Evolutionary conservation across 2,797 vertebrate species (phyloP).

Genomic region (Karalla daura): DNA sequence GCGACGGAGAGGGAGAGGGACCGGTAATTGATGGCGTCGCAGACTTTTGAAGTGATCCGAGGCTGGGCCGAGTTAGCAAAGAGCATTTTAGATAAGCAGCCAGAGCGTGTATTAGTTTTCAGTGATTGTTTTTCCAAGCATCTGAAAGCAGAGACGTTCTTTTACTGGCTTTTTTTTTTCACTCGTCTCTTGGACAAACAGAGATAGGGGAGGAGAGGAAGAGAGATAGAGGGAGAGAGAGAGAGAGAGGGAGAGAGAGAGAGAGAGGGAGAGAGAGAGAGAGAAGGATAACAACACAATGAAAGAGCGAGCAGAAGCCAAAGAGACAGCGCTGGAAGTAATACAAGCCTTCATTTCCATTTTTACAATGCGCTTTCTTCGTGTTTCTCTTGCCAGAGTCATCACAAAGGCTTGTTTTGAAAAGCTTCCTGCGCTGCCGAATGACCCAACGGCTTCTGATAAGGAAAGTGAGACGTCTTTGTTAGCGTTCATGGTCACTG

Average conservation of each 20-base stretch:
- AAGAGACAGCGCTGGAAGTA: background rate
- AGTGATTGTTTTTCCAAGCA: slow-evolving; percentile 6
- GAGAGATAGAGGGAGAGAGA: background rate
- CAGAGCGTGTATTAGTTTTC: background rate
- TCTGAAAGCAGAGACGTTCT: background rate
- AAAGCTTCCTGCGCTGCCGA: background rate
- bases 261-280: background rate
- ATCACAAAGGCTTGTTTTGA: background rate
- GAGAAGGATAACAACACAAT: background rate
- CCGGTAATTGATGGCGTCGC: slow-evolving; percentile 12
- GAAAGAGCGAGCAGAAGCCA: background rate
- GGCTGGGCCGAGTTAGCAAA: slow-evolving; percentile 19
- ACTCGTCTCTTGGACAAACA: background rate
- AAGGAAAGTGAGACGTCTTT: background rate
- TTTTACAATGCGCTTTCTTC: background rate
- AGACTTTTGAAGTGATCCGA: slow-evolving; percentile 26
- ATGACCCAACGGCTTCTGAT: background rate
- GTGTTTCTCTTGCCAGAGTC: background rate
- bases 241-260: background rate
- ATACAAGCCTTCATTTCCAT: background rate
- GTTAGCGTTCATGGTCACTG: background rate
- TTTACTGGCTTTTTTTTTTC: background rate
- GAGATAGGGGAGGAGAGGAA: background rate
- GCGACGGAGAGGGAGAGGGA: background rate
- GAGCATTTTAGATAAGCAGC: slow-evolving; percentile 9